Conservation (phyloP, 2,797 vertebrate species). For the Bryconaethiops microstoma region DNA sequence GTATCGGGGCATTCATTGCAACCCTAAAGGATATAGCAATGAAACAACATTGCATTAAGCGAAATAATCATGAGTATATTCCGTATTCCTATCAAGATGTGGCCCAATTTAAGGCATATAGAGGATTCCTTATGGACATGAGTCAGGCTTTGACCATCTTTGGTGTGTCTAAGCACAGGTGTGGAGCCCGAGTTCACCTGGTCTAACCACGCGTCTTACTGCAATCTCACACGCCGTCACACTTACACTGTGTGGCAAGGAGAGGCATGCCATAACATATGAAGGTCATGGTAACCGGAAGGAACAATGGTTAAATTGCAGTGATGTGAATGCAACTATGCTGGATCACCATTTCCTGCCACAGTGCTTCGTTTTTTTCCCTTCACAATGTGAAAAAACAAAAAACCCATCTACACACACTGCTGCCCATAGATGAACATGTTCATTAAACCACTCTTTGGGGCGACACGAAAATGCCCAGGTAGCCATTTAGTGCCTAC, state of each 20-base stretch:
- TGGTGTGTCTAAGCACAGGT: constrained; percentile 31
- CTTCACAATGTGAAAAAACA: not conserved
- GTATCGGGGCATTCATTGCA: constrained; percentile 15
- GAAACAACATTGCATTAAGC: not conserved
- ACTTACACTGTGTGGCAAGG: constrained; percentile 10
- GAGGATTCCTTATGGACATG: not conserved
- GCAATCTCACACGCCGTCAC: not conserved
- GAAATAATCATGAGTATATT: not conserved
- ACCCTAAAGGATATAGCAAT: constrained; percentile 30
- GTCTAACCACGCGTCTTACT: not conserved
- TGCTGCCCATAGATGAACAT: not conserved
- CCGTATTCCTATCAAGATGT: constrained; percentile 1
- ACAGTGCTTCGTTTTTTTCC: not conserved
- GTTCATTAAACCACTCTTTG: not conserved
- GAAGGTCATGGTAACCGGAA: not conserved
- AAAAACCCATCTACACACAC: not conserved
- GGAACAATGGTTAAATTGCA: not conserved
- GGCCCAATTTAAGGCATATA: not conserved
- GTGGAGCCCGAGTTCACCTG: constrained; percentile 10
- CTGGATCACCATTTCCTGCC: not conserved
- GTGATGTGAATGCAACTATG: not conserved
- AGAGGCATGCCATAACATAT: constrained; percentile 12
- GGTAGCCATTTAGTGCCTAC: constrained; percentile 10
- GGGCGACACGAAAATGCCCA: constrained; percentile 1
- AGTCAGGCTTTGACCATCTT: constrained; percentile 33